These are phyloP conservation scores for Pardosa pseudoannulata DNA, from an alignment of 2,888 invertebrate species.

Conservation along the genomic window DNA sequence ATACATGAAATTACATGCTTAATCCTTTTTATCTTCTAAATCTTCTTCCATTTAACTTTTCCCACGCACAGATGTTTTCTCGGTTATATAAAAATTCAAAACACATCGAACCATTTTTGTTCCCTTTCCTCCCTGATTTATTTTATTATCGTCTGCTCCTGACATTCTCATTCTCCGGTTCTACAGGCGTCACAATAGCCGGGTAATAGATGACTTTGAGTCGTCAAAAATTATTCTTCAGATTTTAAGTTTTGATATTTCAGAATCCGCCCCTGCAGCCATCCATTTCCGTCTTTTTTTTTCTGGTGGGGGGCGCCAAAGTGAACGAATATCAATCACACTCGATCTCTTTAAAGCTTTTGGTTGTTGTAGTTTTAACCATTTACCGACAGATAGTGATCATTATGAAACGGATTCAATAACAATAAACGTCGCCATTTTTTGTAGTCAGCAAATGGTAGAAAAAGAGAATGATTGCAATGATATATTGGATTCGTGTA, in stretches of 20 bases:
- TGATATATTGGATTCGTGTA: too few relatives aligned
- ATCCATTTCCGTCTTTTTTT: background rate
- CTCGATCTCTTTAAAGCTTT: background rate
- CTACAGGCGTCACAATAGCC: conserved; percentile 7
- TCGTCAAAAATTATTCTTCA: conserved; percentile 10
- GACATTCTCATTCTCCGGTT: conserved; percentile 1
- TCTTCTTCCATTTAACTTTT: too few relatives aligned
- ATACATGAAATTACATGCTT: too few relatives aligned
- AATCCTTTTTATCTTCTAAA: too few relatives aligned
- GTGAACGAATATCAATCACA: conserved; percentile 10
- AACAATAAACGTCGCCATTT: conserved; percentile 4
- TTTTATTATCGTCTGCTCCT: conserved; percentile 11
- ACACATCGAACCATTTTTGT: background rate
- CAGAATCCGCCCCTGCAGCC: background rate
- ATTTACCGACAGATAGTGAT: background rate
- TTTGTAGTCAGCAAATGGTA: too few relatives aligned
- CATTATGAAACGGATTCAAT: background rate
- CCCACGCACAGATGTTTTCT: too few relatives aligned
- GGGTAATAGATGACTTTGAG: background rate
- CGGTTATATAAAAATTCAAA: background rate
- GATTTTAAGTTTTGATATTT: conserved; percentile 19
- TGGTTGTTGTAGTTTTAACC: background rate
- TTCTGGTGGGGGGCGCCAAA: background rate
- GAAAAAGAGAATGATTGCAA: too few relatives aligned
- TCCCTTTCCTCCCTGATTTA: background rate